Conservation (phyloP, 2,113 vertebrate species). For the Paraplagusia blochii region DNA sequence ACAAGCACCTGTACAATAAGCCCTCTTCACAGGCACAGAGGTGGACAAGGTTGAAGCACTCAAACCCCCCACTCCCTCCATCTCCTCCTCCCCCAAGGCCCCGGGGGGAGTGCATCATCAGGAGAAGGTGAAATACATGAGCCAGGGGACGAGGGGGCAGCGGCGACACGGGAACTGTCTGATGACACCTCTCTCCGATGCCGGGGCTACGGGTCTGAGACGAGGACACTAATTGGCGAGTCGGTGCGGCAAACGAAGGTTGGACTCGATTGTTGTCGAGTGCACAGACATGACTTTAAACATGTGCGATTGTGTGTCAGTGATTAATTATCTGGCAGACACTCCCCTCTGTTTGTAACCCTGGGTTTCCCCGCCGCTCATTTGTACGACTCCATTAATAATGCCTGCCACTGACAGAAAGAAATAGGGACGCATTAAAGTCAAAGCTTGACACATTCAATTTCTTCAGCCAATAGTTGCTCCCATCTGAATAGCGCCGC, state of each 20-base stretch:
- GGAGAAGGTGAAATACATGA: slow-evolving; percentile 58
- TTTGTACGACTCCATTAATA: slow-evolving; percentile 60
- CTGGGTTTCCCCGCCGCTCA: slow-evolving; percentile 49
- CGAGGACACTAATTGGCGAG: slow-evolving; percentile 57
- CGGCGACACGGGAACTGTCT: slow-evolving; percentile 36
- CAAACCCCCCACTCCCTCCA: too few relatives aligned
- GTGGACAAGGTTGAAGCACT: slow-evolving; percentile 26
- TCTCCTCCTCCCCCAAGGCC: background rate
- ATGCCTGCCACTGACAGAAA: slow-evolving; percentile 38
- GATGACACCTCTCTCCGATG: slow-evolving; percentile 61
- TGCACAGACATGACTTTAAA: background rate
- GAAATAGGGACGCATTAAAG: slow-evolving; percentile 24
- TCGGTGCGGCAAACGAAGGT: slow-evolving; percentile 22
- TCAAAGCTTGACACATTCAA: slow-evolving; percentile 7
- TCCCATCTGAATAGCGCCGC: background rate
- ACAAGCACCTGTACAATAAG: slow-evolving; percentile 49
- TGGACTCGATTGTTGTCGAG: slow-evolving; percentile 9
- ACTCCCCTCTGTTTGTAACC: slow-evolving; percentile 47
- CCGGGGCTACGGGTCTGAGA: slow-evolving; percentile 49
- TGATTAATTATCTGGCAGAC: slow-evolving; percentile 55
- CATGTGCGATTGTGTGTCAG: slow-evolving; percentile 29
- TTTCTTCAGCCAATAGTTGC: background rate
- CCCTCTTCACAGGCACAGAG: slow-evolving; percentile 24
- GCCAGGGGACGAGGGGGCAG: slow-evolving; percentile 42
- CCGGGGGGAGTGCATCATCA: slow-evolving; percentile 46